These are phyloP conservation scores for Phasia obesa DNA, from an alignment of 2,888 invertebrate genomes.

Conservation along the genomic window DNA sequence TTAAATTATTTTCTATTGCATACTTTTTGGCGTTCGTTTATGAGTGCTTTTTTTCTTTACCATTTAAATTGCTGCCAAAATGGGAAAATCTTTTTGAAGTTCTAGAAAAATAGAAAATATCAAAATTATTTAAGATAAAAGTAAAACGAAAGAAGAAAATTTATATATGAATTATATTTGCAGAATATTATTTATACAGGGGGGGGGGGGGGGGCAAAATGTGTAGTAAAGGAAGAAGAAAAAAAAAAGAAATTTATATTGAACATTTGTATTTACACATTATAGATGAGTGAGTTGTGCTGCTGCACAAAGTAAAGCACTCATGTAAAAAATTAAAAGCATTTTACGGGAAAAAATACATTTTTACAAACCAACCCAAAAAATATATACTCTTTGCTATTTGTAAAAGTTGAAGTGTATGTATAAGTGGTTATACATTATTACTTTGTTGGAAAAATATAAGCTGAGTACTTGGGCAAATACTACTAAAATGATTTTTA, in stretches of 20 bases:
- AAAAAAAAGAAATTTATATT: conserved; percentile 40
- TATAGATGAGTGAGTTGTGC: conserved; percentile 49
- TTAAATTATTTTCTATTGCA: conserved; percentile 57
- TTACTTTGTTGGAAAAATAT: conserved; percentile 22
- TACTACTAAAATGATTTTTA: conserved; percentile 33
- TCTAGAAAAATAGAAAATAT: conserved; percentile 18
- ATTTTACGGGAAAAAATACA: conserved; percentile 38
- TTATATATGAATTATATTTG: conserved; percentile 32
- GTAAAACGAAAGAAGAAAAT: conserved; percentile 16
- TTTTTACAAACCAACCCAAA: conserved; percentile 34
- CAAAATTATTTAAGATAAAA: conserved; percentile 20
- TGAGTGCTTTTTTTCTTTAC: conserved; percentile 32
- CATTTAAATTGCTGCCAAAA: conserved; percentile 41
- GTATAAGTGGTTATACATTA: conserved; percentile 39
- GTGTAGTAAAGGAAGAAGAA: background rate
- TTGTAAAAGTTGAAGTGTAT: conserved; percentile 6
- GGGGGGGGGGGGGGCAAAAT: background rate
- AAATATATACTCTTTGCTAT: conserved; percentile 10
- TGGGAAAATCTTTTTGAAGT: conserved; percentile 36
- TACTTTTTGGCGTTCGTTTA: conserved; percentile 55
- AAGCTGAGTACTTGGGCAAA: conserved; percentile 50
- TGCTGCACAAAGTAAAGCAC: conserved; percentile 63
- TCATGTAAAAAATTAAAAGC: conserved; percentile 67
- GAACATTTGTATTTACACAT: conserved; percentile 60
- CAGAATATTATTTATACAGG: background rate